Evolutionary conservation across 2,113 vertebrate genomes (phyloP).

Genomic region (Corythornis vintsioides): DNA sequence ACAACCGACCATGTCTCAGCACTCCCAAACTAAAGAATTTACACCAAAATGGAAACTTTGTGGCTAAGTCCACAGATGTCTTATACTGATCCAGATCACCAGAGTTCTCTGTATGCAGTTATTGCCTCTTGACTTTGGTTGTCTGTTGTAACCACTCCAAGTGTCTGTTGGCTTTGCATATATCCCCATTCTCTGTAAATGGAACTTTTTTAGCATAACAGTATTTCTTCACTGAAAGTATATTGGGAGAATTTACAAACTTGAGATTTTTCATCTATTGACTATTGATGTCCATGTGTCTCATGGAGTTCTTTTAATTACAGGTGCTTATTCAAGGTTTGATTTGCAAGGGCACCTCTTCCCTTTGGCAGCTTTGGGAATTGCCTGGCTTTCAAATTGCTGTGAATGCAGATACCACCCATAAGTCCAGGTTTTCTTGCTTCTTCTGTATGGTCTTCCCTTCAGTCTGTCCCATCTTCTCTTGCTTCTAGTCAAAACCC

Average conservation of each 20-base stretch:
- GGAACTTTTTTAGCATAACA: not conserved
- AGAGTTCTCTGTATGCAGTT: not conserved
- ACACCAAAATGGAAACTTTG: not conserved
- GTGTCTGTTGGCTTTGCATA: not conserved
- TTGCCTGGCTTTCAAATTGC: not conserved
- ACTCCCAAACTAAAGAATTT: constrained; percentile 10
- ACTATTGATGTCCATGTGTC: not conserved
- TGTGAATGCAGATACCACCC: not conserved
- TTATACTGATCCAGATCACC: not conserved
- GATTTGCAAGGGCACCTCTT: not conserved
- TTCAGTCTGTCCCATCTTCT: not conserved
- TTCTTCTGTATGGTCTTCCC: not conserved
- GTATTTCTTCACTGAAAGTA: not conserved
- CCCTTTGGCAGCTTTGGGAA: not conserved
- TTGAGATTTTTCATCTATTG: not conserved
- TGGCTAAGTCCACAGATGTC: not conserved
- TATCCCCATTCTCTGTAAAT: not conserved
- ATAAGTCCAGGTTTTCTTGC: not conserved
- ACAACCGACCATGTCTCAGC: not conserved
- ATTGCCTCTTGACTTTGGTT: not conserved
- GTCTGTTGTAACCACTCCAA: not conserved
- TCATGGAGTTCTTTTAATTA: not conserved
- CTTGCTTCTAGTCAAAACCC: not conserved
- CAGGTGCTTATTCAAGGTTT: not conserved
- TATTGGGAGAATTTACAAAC: not conserved